phyloP scores from a whole-genome alignment of 2,888 invertebrate genomes.

The Hylaea fasciaria region DNA sequence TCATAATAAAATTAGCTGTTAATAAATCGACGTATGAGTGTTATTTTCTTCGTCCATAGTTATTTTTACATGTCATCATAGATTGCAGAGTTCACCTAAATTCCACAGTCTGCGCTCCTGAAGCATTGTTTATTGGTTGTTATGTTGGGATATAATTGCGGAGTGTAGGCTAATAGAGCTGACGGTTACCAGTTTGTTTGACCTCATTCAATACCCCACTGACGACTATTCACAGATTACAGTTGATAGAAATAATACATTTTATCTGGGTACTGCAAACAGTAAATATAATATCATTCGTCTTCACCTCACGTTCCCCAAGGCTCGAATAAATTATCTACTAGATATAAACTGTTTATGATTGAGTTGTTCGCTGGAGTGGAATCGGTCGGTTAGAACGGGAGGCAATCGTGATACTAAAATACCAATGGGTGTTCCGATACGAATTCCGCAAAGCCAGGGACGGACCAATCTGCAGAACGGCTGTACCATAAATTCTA shows the following conservation, averaged over 20 bases:
- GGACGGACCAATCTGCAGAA: constrained; percentile 10
- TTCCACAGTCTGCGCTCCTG: constrained; percentile 7
- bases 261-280: constrained; percentile 7
- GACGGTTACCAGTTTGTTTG: constrained; percentile 3
- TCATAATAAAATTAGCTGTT: background rate
- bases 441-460: constrained; percentile 25
- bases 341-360: constrained; percentile 31
- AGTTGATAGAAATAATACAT: constrained; percentile 31
- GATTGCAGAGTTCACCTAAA: constrained; percentile 18
- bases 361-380: constrained; percentile 31
- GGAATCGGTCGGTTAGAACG: constrained; percentile 27
- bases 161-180: constrained; percentile 15
- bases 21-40: background rate
- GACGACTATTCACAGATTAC: constrained; percentile 30
- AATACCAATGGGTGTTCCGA: constrained; percentile 20
- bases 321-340: constrained; percentile 15
- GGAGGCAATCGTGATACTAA: constrained; percentile 26
- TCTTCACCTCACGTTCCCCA: constrained; percentile 25
- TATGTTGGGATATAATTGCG: constrained; percentile 11
- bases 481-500: constrained; percentile 16
- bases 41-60: constrained; percentile 10
- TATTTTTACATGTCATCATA: constrained; percentile 22
- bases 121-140: constrained; percentile 22
- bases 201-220: constrained; percentile 15
- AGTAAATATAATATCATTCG: constrained; percentile 25